Evolutionary conservation across 2,888 invertebrate genomes (phyloP), one percentile per base, ranked within the genome.

Genomic region (Drosophila melanocephala): DNA sequence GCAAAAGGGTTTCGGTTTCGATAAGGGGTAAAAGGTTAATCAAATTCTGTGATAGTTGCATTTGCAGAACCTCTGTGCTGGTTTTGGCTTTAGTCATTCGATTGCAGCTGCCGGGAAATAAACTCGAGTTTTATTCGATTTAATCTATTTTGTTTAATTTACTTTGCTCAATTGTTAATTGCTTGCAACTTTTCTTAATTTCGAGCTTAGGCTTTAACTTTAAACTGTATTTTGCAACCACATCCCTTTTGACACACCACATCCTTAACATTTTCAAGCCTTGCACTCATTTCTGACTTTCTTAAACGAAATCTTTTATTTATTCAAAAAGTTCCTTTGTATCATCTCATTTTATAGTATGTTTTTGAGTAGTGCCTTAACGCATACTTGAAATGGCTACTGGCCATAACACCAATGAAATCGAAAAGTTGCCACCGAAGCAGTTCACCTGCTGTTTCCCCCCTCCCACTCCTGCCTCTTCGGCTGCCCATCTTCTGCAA

Each of bases 401-500:
- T 79, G 65, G 89, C 75, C 72, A 69, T 71, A 71, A 66, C 73
- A 73, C 74, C 90, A 89, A 89, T 84, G 79, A 90, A 90, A 87
- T 90, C 84, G 77, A 84, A 89, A 89, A 83, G 84, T 86, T 87
- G 75, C 72, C 62, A 50, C 52, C 37, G 22, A 14, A 62, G 69
- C 66, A 61, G 62, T 81, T 81, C 90, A 85, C 86, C 86, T 87
- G 86, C 74, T 79, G 69, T 16, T 53, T 44, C 0, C 14, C 12
- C 16, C 4, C 28, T 3, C 12, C 33, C 35, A 14, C 42, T 2
- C 28, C 12, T 16, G 7, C 19, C 26, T 26, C 32, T 55, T 14
- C 28, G 22, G 14, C 28, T 19, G 6, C 7, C 30, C 12, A 7
- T 10, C 7, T 16, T 55, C 16, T 32, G n/a, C 44, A 35, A 59